phyloP scores from a whole-genome alignment of 2,888 invertebrate species.

The Amiota communis region DNA sequence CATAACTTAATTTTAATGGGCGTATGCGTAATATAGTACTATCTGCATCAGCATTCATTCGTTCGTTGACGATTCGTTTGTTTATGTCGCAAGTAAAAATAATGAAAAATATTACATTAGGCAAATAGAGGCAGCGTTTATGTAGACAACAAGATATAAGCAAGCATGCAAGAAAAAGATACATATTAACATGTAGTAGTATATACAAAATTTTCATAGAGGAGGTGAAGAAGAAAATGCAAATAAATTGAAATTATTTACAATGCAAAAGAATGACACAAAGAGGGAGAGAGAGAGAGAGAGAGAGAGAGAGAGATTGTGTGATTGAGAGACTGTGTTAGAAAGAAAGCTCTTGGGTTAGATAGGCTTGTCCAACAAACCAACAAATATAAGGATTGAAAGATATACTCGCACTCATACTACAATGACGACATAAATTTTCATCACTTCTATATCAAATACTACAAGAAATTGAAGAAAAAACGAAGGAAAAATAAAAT shows the following conservation, averaged over 20 bases:
- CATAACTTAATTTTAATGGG: no score
- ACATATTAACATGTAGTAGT: not conserved
- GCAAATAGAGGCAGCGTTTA: conserved; percentile 22
- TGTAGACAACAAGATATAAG: conserved; percentile 30
- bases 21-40: conserved; percentile 56
- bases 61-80: not conserved
- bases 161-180: conserved; percentile 20
- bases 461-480: not conserved
- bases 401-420: conserved; percentile 33
- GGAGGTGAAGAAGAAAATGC: conserved; percentile 25
- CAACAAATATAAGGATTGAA: no score
- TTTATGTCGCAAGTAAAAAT: not conserved
- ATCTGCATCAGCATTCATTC: conserved; percentile 41
- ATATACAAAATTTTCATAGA: conserved; percentile 27
- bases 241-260: conserved; percentile 37
- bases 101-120: conserved; percentile 32
- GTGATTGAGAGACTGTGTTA: no score
- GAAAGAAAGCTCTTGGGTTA: no score
- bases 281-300: no score
- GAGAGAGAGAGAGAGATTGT: no score
- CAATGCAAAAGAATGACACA: not conserved
- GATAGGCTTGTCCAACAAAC: no score
- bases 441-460: conserved; percentile 34
- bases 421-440: conserved; percentile 62
- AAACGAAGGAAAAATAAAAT: conserved; percentile 21